Evolutionary conservation across 2,888 invertebrate species (phyloP).

Genomic region (Zelleria hepariella): DNA sequence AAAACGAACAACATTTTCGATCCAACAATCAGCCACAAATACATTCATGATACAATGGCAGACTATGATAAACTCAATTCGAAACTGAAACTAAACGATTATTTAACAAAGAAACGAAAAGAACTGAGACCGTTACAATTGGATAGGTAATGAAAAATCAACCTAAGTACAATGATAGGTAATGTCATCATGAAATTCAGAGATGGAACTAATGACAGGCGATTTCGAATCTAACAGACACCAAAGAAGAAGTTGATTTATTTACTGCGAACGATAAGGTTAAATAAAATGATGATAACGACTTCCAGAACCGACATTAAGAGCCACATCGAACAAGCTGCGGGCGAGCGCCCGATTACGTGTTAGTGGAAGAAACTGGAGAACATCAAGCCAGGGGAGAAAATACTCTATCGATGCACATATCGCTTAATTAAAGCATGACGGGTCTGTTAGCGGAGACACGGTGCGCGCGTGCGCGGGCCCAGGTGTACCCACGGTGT

Average conservation of each 20-base stretch:
- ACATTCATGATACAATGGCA: not conserved
- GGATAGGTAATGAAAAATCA: not conserved
- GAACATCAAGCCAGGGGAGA: not conserved
- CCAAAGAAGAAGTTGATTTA: not conserved
- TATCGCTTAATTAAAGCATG: not conserved
- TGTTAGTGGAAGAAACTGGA: not conserved
- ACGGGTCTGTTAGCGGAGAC: not conserved
- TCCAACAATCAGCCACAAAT: not conserved
- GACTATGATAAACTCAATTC: not conserved
- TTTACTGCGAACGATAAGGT: not conserved
- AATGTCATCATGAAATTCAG: not conserved
- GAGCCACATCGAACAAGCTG: conserved; percentile 12
- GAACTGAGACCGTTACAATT: not conserved
- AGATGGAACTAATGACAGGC: not conserved
- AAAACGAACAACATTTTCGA: not conserved
- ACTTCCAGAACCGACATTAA: conserved; percentile 2
- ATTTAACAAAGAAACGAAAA: not conserved
- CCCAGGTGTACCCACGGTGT: conserved; percentile 12
- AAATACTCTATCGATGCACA: not conserved
- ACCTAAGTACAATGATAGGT: not conserved
- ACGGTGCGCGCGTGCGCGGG: not conserved
- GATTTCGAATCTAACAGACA: not conserved
- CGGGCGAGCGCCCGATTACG: not conserved
- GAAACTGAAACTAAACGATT: not conserved
- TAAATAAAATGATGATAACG: not conserved